Base-by-base conservation (phyloP, 1,140 invertebrate species). In the Euwallacea fornicatus region DNA sequence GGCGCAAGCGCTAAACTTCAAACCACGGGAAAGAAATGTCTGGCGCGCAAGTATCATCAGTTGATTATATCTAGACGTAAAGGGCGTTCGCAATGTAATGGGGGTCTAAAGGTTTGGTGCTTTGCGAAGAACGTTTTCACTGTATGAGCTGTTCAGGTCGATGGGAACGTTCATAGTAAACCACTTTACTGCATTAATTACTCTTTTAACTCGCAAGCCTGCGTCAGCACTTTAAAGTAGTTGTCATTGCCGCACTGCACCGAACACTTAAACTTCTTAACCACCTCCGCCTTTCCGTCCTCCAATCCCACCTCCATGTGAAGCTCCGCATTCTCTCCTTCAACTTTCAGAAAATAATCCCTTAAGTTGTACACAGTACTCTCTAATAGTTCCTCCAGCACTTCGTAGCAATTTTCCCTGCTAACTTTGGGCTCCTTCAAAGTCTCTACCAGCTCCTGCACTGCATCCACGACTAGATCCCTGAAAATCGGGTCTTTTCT, bases 401-500 rank as follows among this genome's bases (percentile, higher is more conserved):
- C 44, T 15, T 66, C 61, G 53, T 71, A 71, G 46, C 70, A 71
- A 44, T 59, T 56, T 60, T 71, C 70, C 9, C 59, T 43, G 15
- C 10, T 43, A 2, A 71, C 44, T 55, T 46, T 33, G 7, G 70
- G 46, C 8, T 47, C 13, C 16, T 3, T 44, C 21, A 71, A 8
- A 9, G 42, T 53, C 33, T 71, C 70, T 7, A 66, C 6, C 0
- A 71, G 42, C 33, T 71, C 70, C 53, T 71, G 44, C 15, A 66
- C 41, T 16, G 58, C 42, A 7, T 71, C 70, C 10, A 42, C 53
- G 1, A 71, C 56, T 46, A 66, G 58, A 42, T 53, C 41, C 61
- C 55, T 66, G 46, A 71, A 71, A 60, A 66, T 47, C 15, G 63
- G 63, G 50, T 71, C 70, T 41, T 50, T 71, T 46, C 61, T 59